phyloP scores from a whole-genome alignment of 2,113 vertebrate species.

The Oenanthe melanoleuca region DNA sequence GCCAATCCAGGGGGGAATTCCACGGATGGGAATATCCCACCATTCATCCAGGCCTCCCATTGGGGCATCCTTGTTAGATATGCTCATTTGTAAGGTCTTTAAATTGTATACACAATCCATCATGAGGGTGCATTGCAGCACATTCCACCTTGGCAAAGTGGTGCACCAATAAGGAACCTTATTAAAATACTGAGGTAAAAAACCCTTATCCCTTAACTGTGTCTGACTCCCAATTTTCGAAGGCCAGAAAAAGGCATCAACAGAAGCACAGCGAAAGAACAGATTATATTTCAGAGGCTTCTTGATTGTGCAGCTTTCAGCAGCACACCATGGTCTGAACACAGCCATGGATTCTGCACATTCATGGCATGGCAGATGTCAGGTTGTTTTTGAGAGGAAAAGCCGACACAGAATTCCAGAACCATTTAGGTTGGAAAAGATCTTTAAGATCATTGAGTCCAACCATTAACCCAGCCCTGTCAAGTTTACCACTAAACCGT shows the following conservation, averaged over 20 bases:
- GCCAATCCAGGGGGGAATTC: not conserved
- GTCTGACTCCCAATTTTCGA: not conserved
- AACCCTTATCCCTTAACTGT: not conserved
- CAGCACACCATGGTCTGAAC: not conserved
- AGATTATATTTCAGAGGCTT: not conserved
- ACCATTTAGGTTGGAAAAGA: not conserved
- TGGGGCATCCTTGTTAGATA: not conserved
- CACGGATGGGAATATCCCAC: no score
- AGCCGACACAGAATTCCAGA: not conserved
- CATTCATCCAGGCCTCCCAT: not conserved
- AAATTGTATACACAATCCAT: fast-evolving
- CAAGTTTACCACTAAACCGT: not conserved
- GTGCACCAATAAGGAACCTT: not conserved
- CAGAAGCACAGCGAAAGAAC: not conserved
- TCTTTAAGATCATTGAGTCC: not conserved
- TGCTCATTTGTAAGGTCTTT: not conserved
- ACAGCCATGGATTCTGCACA: not conserved
- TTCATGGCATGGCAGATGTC: not conserved
- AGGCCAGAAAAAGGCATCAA: not conserved
- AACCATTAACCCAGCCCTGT: not conserved
- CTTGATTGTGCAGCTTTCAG: not conserved
- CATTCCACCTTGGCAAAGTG: not conserved
- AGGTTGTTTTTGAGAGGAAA: not conserved
- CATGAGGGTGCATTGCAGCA: not conserved
- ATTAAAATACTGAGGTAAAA: not conserved